A percentile compares a stretch with the other conserved stretches of the same genome.
Evolutionary conservation across 2,113 vertebrate species (phyloP).

Genomic region (Pavo muticus): DNA sequence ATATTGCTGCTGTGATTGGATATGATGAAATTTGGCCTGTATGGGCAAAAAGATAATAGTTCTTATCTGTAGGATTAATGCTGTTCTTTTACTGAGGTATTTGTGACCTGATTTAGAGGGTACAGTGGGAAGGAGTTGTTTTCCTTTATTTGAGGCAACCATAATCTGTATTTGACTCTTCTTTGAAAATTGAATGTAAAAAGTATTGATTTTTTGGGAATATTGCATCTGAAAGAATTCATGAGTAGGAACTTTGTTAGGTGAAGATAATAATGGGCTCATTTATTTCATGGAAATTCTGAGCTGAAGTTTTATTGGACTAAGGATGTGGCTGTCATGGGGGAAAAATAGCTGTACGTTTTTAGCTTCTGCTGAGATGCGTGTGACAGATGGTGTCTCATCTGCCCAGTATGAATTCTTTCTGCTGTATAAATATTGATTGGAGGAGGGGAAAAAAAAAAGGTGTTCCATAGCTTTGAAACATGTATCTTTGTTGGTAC

Average conservation of each 20-base stretch:
- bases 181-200: neutral
- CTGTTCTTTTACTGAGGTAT: neutral
- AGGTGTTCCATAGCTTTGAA: neutral
- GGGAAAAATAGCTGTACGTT: neutral
- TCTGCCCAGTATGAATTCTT: slow-evolving; percentile 23
- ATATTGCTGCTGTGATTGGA: neutral
- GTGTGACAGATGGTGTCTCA: neutral
- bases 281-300: neutral
- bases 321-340: neutral
- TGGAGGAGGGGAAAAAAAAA: neutral
- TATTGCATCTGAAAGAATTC: neutral
- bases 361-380: neutral
- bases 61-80: neutral
- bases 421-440: neutral
- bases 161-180: neutral
- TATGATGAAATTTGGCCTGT: neutral
- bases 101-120: neutral
- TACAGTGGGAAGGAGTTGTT: neutral
- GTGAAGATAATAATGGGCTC: neutral
- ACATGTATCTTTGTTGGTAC: neutral
- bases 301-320: neutral
- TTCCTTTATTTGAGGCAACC: neutral
- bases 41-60: neutral
- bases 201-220: neutral
- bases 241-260: neutral